Evolutionary conservation across 2,797 vertebrate species (phyloP).

Genomic region (Lepus townsendii): DNA sequence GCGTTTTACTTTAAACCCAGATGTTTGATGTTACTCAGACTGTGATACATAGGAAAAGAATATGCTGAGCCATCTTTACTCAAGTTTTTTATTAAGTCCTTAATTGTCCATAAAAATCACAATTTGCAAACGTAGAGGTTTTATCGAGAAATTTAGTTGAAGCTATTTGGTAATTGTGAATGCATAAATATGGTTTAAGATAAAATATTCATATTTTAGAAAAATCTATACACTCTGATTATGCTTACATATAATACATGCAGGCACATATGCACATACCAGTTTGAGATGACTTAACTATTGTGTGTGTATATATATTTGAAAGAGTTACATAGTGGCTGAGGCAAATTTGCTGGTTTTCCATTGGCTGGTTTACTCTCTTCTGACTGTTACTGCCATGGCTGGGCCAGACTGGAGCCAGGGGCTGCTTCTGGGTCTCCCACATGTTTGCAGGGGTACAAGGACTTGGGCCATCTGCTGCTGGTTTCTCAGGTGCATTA

Average conservation of each 20-base stretch:
- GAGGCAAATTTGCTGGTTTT: no score
- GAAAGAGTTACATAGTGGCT: no score
- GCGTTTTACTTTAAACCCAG: slow-evolving; percentile 30
- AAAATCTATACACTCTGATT: neutral
- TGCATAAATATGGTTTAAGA: neutral
- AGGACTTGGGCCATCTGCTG: no score
- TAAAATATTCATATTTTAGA: slow-evolving; percentile 13
- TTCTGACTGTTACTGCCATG: no score
- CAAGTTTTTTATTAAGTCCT: slow-evolving; percentile 38
- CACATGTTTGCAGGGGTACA: no score
- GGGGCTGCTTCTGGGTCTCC: no score
- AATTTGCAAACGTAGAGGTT: neutral
- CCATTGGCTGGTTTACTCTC: no score
- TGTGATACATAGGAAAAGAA: neutral
- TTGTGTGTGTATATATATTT: no score
- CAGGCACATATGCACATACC: neutral
- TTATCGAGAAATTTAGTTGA: neutral
- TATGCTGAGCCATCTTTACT: neutral
- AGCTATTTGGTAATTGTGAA: neutral
- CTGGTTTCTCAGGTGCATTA: no score
- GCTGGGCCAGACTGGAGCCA: no score
- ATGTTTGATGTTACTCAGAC: slow-evolving; percentile 49
- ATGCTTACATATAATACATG: neutral
- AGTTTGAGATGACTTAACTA: neutral
- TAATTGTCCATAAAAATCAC: slow-evolving; percentile 14